phyloP scores from a whole-genome alignment of 2,888 invertebrate species.

The Punctoribates punctum region DNA sequence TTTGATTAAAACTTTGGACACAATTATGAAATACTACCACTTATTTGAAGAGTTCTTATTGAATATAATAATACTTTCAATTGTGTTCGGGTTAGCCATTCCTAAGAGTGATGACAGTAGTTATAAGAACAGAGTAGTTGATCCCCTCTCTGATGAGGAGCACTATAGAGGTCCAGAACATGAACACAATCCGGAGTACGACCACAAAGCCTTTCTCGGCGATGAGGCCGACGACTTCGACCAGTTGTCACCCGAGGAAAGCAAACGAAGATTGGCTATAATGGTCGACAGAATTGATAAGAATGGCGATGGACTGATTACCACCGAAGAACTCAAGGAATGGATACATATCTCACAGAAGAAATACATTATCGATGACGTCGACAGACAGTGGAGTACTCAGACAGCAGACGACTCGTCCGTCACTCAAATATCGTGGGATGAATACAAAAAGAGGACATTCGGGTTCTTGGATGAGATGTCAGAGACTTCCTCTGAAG shows the following conservation, averaged over 20 bases:
- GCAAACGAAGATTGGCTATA: conserved; percentile 70
- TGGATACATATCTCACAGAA: conserved; percentile 95
- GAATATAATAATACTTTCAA: not conserved
- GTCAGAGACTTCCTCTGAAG: conserved; percentile 56
- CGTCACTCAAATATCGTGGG: conserved; percentile 74
- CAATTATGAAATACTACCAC: not conserved
- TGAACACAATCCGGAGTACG: conserved; percentile 70
- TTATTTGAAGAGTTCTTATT: conserved; percentile 24
- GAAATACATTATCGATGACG: conserved; percentile 85
- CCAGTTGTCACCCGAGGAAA: conserved; percentile 89
- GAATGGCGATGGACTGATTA: conserved; percentile 66
- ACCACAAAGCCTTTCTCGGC: conserved; percentile 95
- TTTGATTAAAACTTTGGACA: not conserved
- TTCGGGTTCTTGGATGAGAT: conserved; percentile 84
- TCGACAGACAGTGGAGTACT: conserved; percentile 85
- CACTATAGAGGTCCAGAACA: conserved; percentile 45
- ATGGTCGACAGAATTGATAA: conserved; percentile 49
- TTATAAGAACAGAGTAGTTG: not conserved
- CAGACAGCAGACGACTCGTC: conserved; percentile 68
- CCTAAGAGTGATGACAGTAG: conserved; percentile 18
- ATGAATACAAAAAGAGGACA: conserved; percentile 70
- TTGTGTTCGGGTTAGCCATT: conserved; percentile 39
- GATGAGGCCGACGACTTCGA: conserved; percentile 92
- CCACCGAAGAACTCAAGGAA: conserved; percentile 81
- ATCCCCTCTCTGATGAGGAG: conserved; percentile 46